Evolutionary conservation across 2,888 invertebrate genomes (phyloP).

Genomic region (Hoplodrina ambigua): DNA sequence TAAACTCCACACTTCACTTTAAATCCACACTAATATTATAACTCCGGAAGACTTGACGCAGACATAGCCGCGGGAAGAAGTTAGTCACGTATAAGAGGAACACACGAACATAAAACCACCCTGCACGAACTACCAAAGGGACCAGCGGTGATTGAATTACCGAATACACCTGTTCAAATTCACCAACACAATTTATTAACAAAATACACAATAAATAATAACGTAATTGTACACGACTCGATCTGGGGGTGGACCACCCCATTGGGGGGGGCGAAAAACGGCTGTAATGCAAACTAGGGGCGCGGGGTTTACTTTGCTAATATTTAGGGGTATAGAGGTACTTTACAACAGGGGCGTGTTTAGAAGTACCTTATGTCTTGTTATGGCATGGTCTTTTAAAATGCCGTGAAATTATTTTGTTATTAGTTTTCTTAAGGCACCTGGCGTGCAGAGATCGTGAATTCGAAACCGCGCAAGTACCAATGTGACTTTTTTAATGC

Average conservation of each 20-base stretch:
- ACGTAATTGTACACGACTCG: conserved; percentile 29
- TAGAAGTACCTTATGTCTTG: conserved; percentile 1
- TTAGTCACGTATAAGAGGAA: too few species aligned
- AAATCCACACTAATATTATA: not conserved
- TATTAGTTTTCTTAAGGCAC: too few species aligned
- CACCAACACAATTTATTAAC: conserved; percentile 15
- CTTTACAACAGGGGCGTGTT: conserved; percentile 27
- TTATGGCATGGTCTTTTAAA: not conserved
- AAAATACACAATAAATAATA: conserved; percentile 32
- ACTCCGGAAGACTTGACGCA: too few species aligned
- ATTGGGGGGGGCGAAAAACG: conserved; percentile 20
- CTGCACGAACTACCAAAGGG: not conserved
- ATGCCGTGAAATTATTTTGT: not conserved
- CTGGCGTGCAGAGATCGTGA: too few species aligned
- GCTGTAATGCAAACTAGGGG: conserved; percentile 31
- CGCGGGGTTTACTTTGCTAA: conserved; percentile 46
- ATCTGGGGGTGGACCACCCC: conserved; percentile 27
- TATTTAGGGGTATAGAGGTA: conserved; percentile 36
- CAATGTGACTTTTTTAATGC: too few species aligned
- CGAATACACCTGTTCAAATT: conserved; percentile 1
- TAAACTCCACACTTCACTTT: too few species aligned
- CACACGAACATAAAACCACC: too few species aligned
- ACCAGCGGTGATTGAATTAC: conserved; percentile 4
- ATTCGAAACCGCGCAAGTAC: too few species aligned
- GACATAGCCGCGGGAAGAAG: too few species aligned